Evolutionary conservation across 2,113 vertebrate species (phyloP).

Genomic region (Oreotrochilus melanogaster): DNA sequence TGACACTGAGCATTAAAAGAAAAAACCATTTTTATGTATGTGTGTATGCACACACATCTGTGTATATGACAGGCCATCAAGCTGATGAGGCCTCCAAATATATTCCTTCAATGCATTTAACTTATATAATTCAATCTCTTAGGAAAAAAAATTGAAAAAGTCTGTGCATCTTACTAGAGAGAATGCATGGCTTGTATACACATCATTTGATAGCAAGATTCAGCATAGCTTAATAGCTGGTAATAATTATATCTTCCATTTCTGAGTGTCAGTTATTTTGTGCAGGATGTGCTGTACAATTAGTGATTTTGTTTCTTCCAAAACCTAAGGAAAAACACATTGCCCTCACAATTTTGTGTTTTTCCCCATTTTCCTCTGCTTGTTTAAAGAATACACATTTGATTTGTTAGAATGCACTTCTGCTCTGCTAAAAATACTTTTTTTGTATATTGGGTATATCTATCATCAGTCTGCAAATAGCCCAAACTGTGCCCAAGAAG

Average conservation of each 20-base stretch:
- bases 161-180: neutral
- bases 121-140: neutral
- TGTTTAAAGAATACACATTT: neutral
- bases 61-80: neutral
- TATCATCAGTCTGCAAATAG: conserved; percentile 33
- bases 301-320: neutral
- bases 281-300: neutral
- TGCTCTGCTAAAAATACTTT: neutral
- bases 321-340: neutral
- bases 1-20: neutral
- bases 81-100: neutral
- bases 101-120: neutral
- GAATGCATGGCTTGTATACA: neutral
- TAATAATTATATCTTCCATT: neutral
- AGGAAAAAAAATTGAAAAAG: conserved; percentile 7
- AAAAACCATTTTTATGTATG: neutral
- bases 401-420: neutral
- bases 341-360: neutral
- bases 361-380: neutral
- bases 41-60: neutral
- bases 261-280: neutral
- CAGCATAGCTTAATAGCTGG: neutral
- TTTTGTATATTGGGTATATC: neutral
- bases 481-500: conserved; percentile 30
- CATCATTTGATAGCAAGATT: neutral